Evolutionary conservation across 1,140 invertebrate genomes (phyloP), one percentile per base, ranked within the genome.

Genomic region (Drosophila auraria): DNA sequence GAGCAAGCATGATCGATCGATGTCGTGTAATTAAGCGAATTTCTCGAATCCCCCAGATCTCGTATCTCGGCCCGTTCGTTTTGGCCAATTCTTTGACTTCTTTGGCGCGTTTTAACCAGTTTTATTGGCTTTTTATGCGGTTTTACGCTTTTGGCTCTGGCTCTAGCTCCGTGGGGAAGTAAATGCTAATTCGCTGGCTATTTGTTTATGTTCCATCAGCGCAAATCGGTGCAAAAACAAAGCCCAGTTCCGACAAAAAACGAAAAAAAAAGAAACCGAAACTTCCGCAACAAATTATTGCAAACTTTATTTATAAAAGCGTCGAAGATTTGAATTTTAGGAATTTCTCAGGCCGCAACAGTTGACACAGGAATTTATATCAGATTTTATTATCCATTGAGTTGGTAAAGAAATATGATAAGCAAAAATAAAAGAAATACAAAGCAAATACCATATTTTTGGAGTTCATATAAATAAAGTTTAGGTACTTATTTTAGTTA

Each of bases 251-350:
- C 33, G 53, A 30, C 27, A 30, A 30, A 30, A 30, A 30, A 30
- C 27, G 27, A 20, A 38, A 42, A 42, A 44, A 50, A 20, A 58
- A 17, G 56, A 40, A 70, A 75, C 33, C 20, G 51, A 74, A 82
- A 82, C 86, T 90, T 90, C 86, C 82, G 84, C 86, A 76, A 89
- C 69, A 72, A 76, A 81, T 56, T 63, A 51, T 66, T 58, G 70
- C 62, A 20, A 50, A 60, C 50, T 11, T 69, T 50, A 59, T 60
- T 47, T 44, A 59, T 72, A 42, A 63, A 71, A 72, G 44, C 12
- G 4, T 66, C 30, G n/a, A n/a, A 45, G 51, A 54, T 20, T 54
- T n/a, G 33, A 14, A 3, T 27, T 2, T 3, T 7, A 54, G 20
- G 38, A 70, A 54, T 54, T 54, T 70, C 61, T 36, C 47, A 70